Evolutionary conservation across 2,888 invertebrate species (phyloP), one percentile per base, ranked within the genome.

Genomic region (Drosophila neotestacea): DNA sequence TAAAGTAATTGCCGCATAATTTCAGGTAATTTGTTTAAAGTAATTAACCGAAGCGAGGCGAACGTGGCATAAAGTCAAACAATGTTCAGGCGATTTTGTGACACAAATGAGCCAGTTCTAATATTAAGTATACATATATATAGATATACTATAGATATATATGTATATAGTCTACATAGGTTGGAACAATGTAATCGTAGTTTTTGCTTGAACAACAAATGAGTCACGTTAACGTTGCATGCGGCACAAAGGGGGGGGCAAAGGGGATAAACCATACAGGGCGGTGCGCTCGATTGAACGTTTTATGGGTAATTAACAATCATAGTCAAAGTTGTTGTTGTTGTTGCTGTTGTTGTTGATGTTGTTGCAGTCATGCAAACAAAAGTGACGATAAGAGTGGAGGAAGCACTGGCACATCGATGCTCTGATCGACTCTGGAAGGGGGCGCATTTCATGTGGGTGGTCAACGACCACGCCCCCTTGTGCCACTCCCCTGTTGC

Each of bases 21-120:
- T 70, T 60, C 52, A 65, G 79, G 32, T 32, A 65, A 78, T 76
- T 73, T 79, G 70, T 39, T 70, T 65, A 62, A 55, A 32, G 70
- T 74, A 81, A 82, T 87, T 76, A 85, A 66, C 61, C 41, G 28
- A 47, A 67, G 66, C 66, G 72, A 46, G 28, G 47, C 67, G 73
- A 73, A 73, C 70, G 74, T 78, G 79, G 62, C 79, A 73, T 38
- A 48, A 41, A 79, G 65, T 66, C 64, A 64, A 68, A 65, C 50
- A 30, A 22, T 39, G 36, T 51, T 36, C 10, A 30, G 13, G 32
- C 51, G 16, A 16, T 16, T 16, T 16, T 16, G 16, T 16, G 16
- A 16, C 16, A 16, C 16, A 16, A 16, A 16, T 16, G 16, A 16
- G 16, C 16, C 16, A 16, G 16, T 16, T 34, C 38, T 13, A 7